Conservation (phyloP, 1,140 invertebrate species). For the Apocrypta bakeri region DNA sequence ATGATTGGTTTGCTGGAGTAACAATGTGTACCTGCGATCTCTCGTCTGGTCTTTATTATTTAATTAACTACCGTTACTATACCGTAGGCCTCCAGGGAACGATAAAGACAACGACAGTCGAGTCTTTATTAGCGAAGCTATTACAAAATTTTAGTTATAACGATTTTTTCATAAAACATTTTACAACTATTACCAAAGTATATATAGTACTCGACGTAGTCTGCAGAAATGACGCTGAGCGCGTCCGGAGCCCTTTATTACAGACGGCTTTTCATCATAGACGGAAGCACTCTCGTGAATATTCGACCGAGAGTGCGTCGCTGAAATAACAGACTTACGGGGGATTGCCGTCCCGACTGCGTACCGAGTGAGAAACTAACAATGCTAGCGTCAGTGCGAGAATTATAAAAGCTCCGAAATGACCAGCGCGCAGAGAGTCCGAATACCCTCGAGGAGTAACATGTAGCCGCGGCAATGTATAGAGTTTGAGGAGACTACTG, state of each 20-base stretch:
- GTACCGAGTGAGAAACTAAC: slow-evolving; percentile 6
- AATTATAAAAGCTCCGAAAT: slow-evolving; percentile 18
- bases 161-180: too few species aligned
- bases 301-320: neutral
- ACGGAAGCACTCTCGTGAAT: neutral
- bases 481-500: neutral
- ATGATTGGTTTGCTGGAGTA: neutral
- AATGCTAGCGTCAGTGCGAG: neutral
- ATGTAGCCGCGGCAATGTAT: too few species aligned
- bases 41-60: neutral
- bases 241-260: neutral
- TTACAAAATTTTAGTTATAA: too few species aligned
- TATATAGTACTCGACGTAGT: neutral
- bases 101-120: neutral
- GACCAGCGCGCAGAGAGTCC: neutral
- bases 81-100: neutral
- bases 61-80: neutral
- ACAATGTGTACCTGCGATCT: neutral
- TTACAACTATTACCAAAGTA: too few species aligned
- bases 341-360: neutral
- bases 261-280: neutral
- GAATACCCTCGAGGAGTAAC: neutral
- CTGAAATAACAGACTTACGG: slow-evolving; percentile 10
- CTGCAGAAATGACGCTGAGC: neutral
- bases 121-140: too few species aligned